Conservation (phyloP, 1,140 invertebrate species). For the Zophobas atratus region DNA sequence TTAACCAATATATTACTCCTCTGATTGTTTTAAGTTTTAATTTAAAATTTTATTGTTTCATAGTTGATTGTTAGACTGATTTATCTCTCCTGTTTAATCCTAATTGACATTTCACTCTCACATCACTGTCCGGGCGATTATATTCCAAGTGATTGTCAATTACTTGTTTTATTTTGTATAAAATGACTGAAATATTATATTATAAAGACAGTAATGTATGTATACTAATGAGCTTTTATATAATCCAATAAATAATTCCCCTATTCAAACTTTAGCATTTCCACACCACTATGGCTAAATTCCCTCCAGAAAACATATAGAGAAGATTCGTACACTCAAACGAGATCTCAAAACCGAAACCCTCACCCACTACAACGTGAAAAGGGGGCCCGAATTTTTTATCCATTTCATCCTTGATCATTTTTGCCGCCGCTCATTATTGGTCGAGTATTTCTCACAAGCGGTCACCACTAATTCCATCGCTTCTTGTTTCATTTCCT, state of each 20-base stretch:
- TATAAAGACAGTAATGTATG: constrained; percentile 46
- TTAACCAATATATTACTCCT: constrained; percentile 2
- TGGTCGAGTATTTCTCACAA: constrained; percentile 89
- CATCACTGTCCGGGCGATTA: constrained; percentile 15
- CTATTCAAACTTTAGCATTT: constrained; percentile 78
- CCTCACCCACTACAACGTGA: constrained; percentile 95
- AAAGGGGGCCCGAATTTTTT: constrained; percentile 95
- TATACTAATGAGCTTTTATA: constrained; percentile 47
- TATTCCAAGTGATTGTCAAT: constrained; percentile 21
- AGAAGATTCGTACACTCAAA: constrained; percentile 92
- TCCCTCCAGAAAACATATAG: constrained; percentile 94
- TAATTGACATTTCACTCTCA: constrained; percentile 18
- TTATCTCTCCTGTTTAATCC: constrained; percentile 8
- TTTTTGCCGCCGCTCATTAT: constrained; percentile 88
- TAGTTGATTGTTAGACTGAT: constrained; percentile 39
- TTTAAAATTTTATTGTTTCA: background rate
- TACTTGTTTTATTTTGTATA: constrained; percentile 42
- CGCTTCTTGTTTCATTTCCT: constrained; percentile 91
- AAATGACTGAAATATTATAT: constrained; percentile 49
- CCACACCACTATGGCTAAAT: constrained; percentile 91
- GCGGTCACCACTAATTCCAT: constrained; percentile 93
- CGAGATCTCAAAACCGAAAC: constrained; percentile 93
- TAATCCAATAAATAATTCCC: constrained; percentile 47
- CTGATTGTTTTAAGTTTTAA: constrained; percentile 40
- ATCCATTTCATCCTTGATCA: constrained; percentile 95